phyloP scores from a whole-genome alignment of 2,113 vertebrate genomes.

The Chrysemys picta region DNA sequence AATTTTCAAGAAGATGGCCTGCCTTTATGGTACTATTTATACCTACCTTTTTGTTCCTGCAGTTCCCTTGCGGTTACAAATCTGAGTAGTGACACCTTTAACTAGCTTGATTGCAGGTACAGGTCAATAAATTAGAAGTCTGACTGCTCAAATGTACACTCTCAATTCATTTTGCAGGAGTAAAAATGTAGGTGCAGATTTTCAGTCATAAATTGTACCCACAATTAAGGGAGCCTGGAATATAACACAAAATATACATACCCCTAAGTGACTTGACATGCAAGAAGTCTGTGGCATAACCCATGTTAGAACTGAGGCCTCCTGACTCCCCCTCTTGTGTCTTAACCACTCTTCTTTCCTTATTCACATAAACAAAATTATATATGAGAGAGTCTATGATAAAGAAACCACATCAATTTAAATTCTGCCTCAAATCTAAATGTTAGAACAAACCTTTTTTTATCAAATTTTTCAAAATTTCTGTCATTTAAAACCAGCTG shows the following conservation, averaged over 20 bases:
- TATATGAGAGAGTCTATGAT: background rate
- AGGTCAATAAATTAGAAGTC: background rate
- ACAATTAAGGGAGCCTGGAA: background rate
- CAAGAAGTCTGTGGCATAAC: background rate
- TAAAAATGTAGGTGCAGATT: background rate
- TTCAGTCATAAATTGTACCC: background rate
- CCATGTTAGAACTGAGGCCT: background rate
- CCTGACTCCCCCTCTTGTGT: background rate
- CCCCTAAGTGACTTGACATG: background rate
- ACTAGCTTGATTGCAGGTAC: background rate
- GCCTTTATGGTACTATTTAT: background rate
- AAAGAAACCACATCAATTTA: background rate
- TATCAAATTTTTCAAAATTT: background rate
- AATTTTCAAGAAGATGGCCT: background rate
- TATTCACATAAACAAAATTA: background rate
- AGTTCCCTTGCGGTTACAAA: accelerated
- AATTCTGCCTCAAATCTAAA: background rate
- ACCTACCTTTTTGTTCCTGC: background rate
- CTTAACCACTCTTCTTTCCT: background rate
- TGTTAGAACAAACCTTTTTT: background rate
- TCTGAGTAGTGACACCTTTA: background rate
- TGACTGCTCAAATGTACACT: background rate
- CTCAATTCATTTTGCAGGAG: background rate
- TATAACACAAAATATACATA: background rate
- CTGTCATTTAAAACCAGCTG: background rate